A percentile compares a stretch with the other conserved stretches of the same genome.
phyloP scores from a whole-genome alignment of 2,888 invertebrate species.

The Drosophila siamana region DNA sequence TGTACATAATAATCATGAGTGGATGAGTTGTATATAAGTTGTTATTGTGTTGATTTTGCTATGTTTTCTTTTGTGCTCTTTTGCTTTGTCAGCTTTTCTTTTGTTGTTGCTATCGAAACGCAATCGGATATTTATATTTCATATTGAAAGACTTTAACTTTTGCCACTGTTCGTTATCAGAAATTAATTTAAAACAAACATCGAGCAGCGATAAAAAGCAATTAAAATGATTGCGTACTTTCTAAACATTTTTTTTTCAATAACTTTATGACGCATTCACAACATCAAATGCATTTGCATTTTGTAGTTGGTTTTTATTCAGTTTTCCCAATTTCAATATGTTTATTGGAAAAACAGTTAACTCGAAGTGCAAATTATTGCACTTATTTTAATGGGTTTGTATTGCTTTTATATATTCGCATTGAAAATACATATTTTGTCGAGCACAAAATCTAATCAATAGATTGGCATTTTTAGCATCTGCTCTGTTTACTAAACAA shows the following conservation, averaged over 20 bases:
- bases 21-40: neutral
- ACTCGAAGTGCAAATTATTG: neutral
- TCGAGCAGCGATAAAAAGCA: slow-evolving; percentile 21
- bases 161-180: neutral
- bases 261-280: slow-evolving; percentile 6
- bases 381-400: neutral
- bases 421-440: neutral
- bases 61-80: slow-evolving; percentile 11
- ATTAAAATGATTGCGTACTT: slow-evolving; percentile 38
- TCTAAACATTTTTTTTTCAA: slow-evolving; percentile 7
- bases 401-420: neutral
- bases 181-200: slow-evolving; percentile 31
- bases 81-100: slow-evolving; percentile 13
- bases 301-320: neutral
- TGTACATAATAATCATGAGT: slow-evolving; percentile 10
- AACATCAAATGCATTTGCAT: neutral
- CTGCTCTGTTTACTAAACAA: neutral
- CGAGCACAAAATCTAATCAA: neutral
- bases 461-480: neutral
- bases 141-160: slow-evolving; percentile 7
- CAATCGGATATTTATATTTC: slow-evolving; percentile 15
- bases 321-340: neutral
- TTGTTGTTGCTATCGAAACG: slow-evolving; percentile 25
- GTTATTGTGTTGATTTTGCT: slow-evolving; percentile 15
- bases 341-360: too few relatives aligned